Conservation (phyloP, 2,113 vertebrate species). For the Colius striatus region DNA sequence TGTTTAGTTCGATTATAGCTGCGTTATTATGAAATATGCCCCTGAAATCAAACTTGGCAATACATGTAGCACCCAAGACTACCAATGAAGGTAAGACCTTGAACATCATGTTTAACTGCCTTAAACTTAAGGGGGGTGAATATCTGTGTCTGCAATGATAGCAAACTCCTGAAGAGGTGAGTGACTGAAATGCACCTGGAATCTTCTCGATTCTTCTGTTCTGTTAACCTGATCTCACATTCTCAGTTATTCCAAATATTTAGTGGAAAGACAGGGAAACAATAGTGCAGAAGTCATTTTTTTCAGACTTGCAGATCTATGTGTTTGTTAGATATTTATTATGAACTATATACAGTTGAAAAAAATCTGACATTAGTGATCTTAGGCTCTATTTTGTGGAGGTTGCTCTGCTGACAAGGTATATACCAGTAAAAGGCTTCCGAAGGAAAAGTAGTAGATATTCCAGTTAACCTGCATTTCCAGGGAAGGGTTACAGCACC, state of each 20-base stretch:
- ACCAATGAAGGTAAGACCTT: conserved; percentile 38
- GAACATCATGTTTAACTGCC: not conserved
- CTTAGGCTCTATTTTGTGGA: not conserved
- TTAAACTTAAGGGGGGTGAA: not conserved
- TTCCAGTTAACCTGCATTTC: not conserved
- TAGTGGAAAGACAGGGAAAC: not conserved
- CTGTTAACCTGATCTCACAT: not conserved
- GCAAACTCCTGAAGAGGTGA: not conserved
- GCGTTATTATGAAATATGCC: conserved; percentile 1
- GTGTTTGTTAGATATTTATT: not conserved
- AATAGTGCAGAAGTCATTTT: not conserved
- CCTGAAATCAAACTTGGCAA: not conserved
- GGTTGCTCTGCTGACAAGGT: not conserved
- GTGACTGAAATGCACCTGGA: not conserved
- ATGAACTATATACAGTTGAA: not conserved
- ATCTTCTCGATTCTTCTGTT: not conserved
- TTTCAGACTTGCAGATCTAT: not conserved
- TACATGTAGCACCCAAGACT: not conserved
- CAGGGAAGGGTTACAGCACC: not conserved
- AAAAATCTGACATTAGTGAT: not conserved
- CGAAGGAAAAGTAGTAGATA: not conserved
- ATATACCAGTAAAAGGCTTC: not conserved
- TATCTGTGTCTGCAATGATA: not conserved
- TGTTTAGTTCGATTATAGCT: not conserved
- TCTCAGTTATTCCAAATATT: not conserved